Base-by-base conservation (phyloP, 2,113 vertebrate genomes). In the Cyprinodon brontotheroides region DNA sequence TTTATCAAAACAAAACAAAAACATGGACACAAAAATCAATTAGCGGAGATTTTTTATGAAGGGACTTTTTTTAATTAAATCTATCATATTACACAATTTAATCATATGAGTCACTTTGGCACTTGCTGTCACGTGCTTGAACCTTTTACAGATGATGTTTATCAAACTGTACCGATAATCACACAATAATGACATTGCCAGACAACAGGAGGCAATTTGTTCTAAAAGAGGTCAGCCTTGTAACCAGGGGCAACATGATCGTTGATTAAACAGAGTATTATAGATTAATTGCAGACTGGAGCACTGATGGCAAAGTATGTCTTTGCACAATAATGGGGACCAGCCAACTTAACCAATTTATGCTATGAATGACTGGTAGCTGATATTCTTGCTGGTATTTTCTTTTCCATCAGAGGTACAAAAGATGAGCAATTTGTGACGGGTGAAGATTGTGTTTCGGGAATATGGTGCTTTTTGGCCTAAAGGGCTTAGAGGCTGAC, bases 211-310 rank as follows among this genome's bases (percentile, higher is more conserved):
- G 73, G 61, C 68, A 81, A 76, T 90, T 66, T 74, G 43, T 72
- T 74, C 48, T 43, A 37, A 84, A 84, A 68, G 74, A 74, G 87
- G 83, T 86, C 86, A 87, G 76, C 37, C 67, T 6, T 41, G 83
- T 83, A 87, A 88, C 87, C 75, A 74, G 62, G 65, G 76, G 79
- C 81, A 67, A 89, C 53, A 9, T 61, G 22, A 72, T 64, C 15
- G 43, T 82, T 86, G 74, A 92, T 85, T 85, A 87, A 83, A 63
- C 65, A 47, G 53, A 72, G 69, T 74, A 71, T 86, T 86, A 87
- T 64, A 84, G 83, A 91, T 86, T 89, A 89, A 88, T 89, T 86
- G 75, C 61, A 15, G 40, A 59, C 40, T 48, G 71, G 74, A 73
- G 74, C 67, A 72, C 45, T 75, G 76, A 70, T 79, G 72, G 78